A percentile compares a stretch with the other conserved stretches of the same genome.
These are phyloP conservation scores for Sclerurus mexicanus DNA, from an alignment of 2,113 vertebrate species.

Conservation along the genomic window DNA sequence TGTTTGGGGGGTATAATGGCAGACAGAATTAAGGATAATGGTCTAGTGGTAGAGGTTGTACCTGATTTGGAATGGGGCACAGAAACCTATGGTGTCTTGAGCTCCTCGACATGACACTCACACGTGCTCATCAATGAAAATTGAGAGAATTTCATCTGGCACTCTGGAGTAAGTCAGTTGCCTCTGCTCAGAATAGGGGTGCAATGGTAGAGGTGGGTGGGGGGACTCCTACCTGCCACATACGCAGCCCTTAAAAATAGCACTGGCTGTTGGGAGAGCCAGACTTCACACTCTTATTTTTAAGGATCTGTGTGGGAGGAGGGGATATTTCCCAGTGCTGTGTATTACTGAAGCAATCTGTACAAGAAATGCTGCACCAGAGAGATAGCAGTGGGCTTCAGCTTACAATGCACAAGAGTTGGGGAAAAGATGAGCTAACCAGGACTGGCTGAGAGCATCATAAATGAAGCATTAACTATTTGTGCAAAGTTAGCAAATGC, in stretches of 20 bases:
- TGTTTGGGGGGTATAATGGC: background rate
- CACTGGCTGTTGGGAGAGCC: constrained; percentile 44
- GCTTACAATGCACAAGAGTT: constrained; percentile 13
- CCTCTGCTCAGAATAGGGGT: constrained; percentile 32
- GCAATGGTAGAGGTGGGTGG: constrained; percentile 38
- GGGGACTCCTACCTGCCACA: constrained; percentile 55
- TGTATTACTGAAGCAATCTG: constrained; percentile 53
- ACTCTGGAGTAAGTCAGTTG: background rate
- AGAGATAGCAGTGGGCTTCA: constrained; percentile 8
- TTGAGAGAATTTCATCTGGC: background rate
- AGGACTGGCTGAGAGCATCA: background rate
- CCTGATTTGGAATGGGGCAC: background rate
- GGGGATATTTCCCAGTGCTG: constrained; percentile 58
- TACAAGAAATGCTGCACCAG: constrained; percentile 23
- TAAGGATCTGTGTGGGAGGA: constrained; percentile 50
- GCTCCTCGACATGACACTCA: fast-evolving
- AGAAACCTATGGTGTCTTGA: background rate
- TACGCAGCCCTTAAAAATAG: constrained; percentile 47
- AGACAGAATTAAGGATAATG: background rate
- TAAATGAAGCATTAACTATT: background rate
- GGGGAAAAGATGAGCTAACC: background rate
- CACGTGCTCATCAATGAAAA: background rate
- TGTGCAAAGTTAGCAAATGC: background rate
- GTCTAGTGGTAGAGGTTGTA: background rate
- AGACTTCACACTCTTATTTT: constrained; percentile 61